Evolutionary conservation across 2,888 invertebrate genomes (phyloP), one percentile per base, ranked within the genome.

Genomic region (Sycophila texana): DNA sequence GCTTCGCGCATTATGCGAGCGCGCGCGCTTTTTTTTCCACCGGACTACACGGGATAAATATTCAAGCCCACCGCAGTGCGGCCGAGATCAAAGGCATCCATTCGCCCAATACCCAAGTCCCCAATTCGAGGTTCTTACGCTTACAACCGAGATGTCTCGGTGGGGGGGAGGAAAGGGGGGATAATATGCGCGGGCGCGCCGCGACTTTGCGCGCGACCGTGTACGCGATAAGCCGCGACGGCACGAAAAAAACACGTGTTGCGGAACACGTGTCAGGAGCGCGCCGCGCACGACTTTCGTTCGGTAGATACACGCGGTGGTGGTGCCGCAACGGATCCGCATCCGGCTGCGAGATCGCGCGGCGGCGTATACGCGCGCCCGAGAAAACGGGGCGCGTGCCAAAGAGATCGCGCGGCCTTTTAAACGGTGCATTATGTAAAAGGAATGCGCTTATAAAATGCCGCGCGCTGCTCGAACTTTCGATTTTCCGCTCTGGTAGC

Each of bases 381-480:
- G 63, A 20, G 22, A n/a, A 20, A 18, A 20, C 49, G 30, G 49
- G 58, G 57, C 20, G 58, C 61, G 13, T 58, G 55, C 63, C 39
- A 39, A 72, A 61, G 75, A 74, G 66, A 74, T 49, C 53, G 47
- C n/a, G 16, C 4, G 14, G 14, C 4, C 51, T 60, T 61, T 30
- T 61, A 68, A 39, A 67, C 55, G 73, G 55, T 61, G 39, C 72
- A 63, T 73, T 74, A 78, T 68, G 78, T 22, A 74, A 72, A 72
- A 49, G 73, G 67, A 68, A 66, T 72, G 73, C 73, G 30, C 30
- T 61, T 61, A 63, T 30, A 30, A n/a, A 30, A n/a, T 18, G 22
- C 20, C 58, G n/a, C 30, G 14, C 16, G 61, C 10, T 1, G 14
- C 2, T 4, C 30, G 18, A n/a, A 63, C 63, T 63, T 63, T 63